Evolutionary conservation across 2,113 vertebrate species (phyloP).

Genomic region (Perognathus longimembris): DNA sequence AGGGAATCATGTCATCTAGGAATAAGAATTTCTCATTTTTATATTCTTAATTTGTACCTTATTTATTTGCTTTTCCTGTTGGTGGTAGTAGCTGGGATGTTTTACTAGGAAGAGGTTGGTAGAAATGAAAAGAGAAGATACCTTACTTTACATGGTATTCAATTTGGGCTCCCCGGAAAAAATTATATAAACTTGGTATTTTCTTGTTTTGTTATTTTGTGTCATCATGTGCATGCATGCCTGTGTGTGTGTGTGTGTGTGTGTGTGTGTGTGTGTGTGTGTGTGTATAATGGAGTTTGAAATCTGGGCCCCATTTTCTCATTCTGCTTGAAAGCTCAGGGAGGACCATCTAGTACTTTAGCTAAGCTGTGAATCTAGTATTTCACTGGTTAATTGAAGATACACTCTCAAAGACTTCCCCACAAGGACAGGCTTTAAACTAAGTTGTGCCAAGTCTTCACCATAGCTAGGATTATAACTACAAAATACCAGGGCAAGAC

Average conservation of each 20-base stretch:
- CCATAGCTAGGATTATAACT: too few relatives aligned
- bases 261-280: not conserved
- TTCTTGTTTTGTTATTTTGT: not conserved
- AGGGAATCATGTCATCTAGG: not conserved
- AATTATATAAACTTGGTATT: not conserved
- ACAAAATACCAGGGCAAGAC: too few relatives aligned
- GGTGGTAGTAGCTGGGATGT: not conserved
- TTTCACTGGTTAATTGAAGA: too few relatives aligned
- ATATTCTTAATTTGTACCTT: not conserved
- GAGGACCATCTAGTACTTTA: too few relatives aligned
- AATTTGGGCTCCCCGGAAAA: not conserved
- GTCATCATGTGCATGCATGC: too few relatives aligned
- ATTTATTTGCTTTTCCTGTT: not conserved
- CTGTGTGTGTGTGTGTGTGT: not conserved
- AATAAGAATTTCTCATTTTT: not conserved
- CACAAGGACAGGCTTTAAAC: too few relatives aligned
- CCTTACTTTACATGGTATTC: not conserved
- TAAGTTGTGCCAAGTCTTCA: too few relatives aligned
- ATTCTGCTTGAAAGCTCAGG: too few relatives aligned
- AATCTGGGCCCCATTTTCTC: too few relatives aligned
- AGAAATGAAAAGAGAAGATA: not conserved
- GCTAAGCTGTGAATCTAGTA: too few relatives aligned
- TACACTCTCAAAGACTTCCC: too few relatives aligned
- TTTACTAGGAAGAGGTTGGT: too few relatives aligned
- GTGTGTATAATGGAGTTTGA: not conserved